Evolutionary conservation across 2,888 invertebrate genomes (phyloP), one percentile per base, ranked within the genome.

Genomic region (Calliopum simillimum): DNA sequence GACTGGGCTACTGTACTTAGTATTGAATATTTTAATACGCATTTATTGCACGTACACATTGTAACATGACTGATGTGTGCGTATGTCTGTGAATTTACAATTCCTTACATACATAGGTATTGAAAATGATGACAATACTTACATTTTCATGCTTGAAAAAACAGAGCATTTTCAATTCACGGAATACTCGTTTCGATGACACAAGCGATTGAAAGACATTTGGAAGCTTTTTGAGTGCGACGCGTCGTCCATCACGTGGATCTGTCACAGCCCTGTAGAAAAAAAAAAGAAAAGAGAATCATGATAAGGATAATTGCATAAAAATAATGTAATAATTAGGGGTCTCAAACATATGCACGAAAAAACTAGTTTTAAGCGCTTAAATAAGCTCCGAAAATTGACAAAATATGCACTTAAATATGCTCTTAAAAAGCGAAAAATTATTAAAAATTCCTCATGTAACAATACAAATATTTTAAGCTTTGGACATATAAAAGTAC

Each of bases 71-170:
- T 4, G 4, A 33, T 33, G 33, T 33, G 33, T 33, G 8, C 33
- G 33, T 33, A 49, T 49, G 33, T 33, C 19, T 16, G 1, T 33
- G 33, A 33, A 33, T 33, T 33, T 8, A 33, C 33, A 8, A 33
- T 41, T n/a, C 21, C 23, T 55, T 43, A 44, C 55, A 14, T 51
- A 62, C 23, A 41, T n/a, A 5, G 44, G 44, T 62, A 62, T 62
- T n/a, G 53, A 53, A 19, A 14, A 53, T 53, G 25, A 63, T 47
- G 46, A 58, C 46, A 67, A 8, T 72, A 93, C 96, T 94, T 88
- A 99, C 99, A 88, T 99, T 99, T 89, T 99, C 99, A 88, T 99
- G 99, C 90, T 98, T 97, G 91, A 99, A 99, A 89, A 97, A 98
- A 88, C 97, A 97, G 78, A 99, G 92, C 99, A 99, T 99, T 89